phyloP scores from a whole-genome alignment of 2,797 vertebrate genomes.

The Eulemur coronatus region DNA sequence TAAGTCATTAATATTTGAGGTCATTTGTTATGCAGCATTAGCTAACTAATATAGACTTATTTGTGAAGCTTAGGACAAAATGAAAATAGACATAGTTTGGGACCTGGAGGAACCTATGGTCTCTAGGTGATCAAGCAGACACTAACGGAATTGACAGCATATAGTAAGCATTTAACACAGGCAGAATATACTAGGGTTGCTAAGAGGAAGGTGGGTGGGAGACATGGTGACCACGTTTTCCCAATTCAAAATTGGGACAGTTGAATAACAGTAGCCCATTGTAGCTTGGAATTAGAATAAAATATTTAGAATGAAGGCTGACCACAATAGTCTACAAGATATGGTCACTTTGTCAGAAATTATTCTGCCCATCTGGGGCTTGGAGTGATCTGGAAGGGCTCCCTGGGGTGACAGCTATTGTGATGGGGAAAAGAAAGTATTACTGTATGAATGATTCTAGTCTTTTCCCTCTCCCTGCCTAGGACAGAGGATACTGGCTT shows the following conservation, averaged over 20 bases:
- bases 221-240: not conserved
- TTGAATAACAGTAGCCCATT: not conserved
- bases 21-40: not conserved
- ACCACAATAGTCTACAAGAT: not conserved
- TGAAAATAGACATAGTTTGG: not conserved
- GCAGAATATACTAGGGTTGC: not conserved
- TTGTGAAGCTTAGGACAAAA: not conserved
- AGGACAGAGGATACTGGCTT: not conserved
- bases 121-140: not conserved
- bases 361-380: not conserved
- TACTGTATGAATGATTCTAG: not conserved
- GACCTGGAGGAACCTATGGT: not conserved
- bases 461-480: not conserved
- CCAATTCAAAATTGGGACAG: not conserved
- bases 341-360: not conserved
- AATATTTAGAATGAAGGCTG: not conserved
- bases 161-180: not conserved
- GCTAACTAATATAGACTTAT: not conserved
- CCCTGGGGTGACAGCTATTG: not conserved
- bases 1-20: not conserved
- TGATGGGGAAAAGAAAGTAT: not conserved
- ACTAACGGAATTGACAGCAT: not conserved
- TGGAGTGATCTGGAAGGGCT: not conserved
- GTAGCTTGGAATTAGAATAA: not conserved
- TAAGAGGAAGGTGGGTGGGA: not conserved